A percentile compares a stretch with the other conserved stretches of the same genome.
These are phyloP conservation scores for Yponomeuta sedellus DNA, from an alignment of 2,888 invertebrate species.

Conservation along the genomic window DNA sequence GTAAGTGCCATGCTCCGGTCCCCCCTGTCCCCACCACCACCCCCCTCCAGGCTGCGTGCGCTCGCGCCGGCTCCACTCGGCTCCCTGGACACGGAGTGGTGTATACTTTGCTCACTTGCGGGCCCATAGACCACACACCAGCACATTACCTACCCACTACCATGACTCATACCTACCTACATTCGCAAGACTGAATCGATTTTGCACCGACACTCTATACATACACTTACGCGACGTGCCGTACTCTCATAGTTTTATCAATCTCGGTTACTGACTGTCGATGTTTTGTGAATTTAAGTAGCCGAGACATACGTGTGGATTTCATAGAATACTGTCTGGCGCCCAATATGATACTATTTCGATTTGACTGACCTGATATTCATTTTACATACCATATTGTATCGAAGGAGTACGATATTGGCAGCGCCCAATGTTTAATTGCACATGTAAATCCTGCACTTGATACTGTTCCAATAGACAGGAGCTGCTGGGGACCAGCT, in stretches of 20 bases:
- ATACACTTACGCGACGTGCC: constrained; percentile 42
- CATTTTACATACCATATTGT: neutral
- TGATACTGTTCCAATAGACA: constrained; percentile 43
- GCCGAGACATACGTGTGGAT: constrained; percentile 32
- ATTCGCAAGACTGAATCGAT: constrained; percentile 74
- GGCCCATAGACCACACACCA: constrained; percentile 46
- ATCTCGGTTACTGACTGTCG: constrained; percentile 27
- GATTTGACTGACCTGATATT: constrained; percentile 28
- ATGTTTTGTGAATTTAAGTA: constrained; percentile 24
- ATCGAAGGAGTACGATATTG: constrained; percentile 42
- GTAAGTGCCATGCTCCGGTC: constrained; percentile 77
- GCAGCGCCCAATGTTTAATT: constrained; percentile 45
- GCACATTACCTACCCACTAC: constrained; percentile 40
- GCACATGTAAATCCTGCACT: constrained; percentile 68
- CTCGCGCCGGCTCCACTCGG: constrained; percentile 30
- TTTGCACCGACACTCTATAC: constrained; percentile 79
- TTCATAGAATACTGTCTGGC: constrained; percentile 39
- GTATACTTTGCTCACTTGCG: constrained; percentile 52
- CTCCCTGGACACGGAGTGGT: constrained; percentile 49
- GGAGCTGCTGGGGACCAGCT: constrained; percentile 72
- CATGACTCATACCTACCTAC: constrained; percentile 30
- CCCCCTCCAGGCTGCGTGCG: constrained; percentile 66
- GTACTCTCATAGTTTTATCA: constrained; percentile 18
- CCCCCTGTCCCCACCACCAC: neutral
- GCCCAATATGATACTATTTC: constrained; percentile 64